Base-by-base conservation (phyloP, 2,797 vertebrate species). In the Rhinichthys osculus region DNA sequence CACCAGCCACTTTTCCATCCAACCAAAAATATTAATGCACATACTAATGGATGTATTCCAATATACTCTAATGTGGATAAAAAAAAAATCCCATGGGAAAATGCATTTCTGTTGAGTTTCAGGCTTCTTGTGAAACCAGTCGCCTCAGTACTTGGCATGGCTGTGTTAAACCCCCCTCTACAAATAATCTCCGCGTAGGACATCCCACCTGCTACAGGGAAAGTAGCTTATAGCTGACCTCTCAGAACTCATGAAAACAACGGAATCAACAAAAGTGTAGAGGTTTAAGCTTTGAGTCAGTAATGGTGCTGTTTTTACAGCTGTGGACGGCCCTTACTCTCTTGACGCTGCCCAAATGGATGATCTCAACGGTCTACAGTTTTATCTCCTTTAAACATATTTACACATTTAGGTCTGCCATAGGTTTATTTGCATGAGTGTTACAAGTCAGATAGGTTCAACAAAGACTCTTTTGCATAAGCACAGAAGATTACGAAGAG, bases 171-270 rank as follows among this genome's bases (percentile, higher is more conserved):
- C n/a, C 74, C 73, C 81, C 44, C 57, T 66, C 66, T 35, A 79
- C 84, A 89, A 88, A 92, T 86, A 89, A 82, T n/a, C 78, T 67
- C 40, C 7, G 76, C 27, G 27, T 69, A 85, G 87, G 83, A 83
- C 88, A 88, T 84, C 89, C 91, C 92, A 94, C 94, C 93, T 94
- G 93, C 92, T 92, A 77, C 82, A 67, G 88, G 87, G 90, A 94
- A 92, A 92, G 91, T 92, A 88, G 81, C 90, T 86, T 23, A 50
- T 50, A 90, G 88, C 84, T 72, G 85, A 86, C 85, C 87, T 89
- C 83, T 77, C 81, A 89, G 50, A 82, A 83, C 82, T 78, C 88
- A 57, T 78, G 40, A 86, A 91, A 92, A 91, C 64, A 85, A 87
- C 19, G 81, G 79, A 79, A 89, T 90, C 86, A 80, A 69, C 66